phyloP scores from a whole-genome alignment of 2,888 invertebrate genomes.

The Apocheima hispidaria region DNA sequence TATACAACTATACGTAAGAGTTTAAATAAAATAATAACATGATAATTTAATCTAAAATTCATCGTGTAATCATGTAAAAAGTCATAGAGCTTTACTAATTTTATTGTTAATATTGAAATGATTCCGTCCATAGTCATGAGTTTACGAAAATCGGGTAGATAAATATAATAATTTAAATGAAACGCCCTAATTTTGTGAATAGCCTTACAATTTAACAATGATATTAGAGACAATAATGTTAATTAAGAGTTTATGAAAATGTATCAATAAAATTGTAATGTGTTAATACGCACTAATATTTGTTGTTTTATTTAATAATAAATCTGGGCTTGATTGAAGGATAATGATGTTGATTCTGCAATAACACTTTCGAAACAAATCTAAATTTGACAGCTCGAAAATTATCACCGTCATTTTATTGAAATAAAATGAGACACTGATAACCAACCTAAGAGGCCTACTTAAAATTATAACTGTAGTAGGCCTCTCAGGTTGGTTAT shows the following conservation, averaged over 20 bases:
- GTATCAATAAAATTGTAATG: constrained; percentile 76
- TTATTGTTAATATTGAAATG: constrained; percentile 63
- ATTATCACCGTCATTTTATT: too few species aligned
- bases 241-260: constrained; percentile 66
- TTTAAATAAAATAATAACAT: constrained; percentile 56
- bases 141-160: constrained; percentile 52
- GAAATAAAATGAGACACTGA: too few species aligned
- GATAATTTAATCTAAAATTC: constrained; percentile 64
- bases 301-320: constrained; percentile 57
- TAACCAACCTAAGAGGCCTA: too few species aligned
- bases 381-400: too few species aligned
- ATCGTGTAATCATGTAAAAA: constrained; percentile 76
- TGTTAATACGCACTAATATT: constrained; percentile 76
- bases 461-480: too few species aligned
- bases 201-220: constrained; percentile 64
- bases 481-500: too few species aligned
- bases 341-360: too few species aligned
- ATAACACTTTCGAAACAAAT: too few species aligned
- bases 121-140: constrained; percentile 70
- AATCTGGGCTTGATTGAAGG: not conserved
- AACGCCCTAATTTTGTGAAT: constrained; percentile 64
- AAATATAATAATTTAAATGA: constrained; percentile 50
- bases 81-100: constrained; percentile 84
- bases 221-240: constrained; percentile 58
- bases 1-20: constrained; percentile 66